Base-by-base conservation (phyloP, 2,888 invertebrate genomes). In the Athalia cordata region DNA sequence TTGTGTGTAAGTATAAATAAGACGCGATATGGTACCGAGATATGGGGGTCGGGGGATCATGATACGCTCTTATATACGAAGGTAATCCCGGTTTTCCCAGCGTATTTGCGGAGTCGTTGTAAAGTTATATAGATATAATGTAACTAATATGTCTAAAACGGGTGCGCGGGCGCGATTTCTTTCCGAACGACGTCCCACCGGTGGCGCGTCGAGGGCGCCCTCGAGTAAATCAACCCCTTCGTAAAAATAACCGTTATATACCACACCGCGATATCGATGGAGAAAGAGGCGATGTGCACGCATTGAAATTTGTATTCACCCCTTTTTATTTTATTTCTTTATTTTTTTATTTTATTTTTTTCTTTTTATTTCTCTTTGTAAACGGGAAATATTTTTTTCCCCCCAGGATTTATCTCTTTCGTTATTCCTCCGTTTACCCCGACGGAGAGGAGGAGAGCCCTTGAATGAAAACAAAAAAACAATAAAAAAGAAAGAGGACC, bases 1-100 rank as follows among this genome's bases (percentile, higher is more conserved):
- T 65, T 3, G 29, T 29, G 62, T 13, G 15, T 62, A 50, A 72
- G 59, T 59, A 72, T 72, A 72, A 72, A 72, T 72, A 72, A 72
- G 72, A 72, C 47, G 72, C 29, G 29, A 29, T 29, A 57, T 72
- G 52, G 72, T 72, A 72, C 72, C 72, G 59, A 72, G 72, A 72
- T 72, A 72, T 59, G 72, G 47, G 72, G 57, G 47, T 13, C 59
- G 57, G 47, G 59, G 72, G 72, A 72, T 47, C 72, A 57, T 72
- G 72, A 72, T 72, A 72, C 45, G 72, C 72, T 72, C 72, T 72
- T 72, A 29, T 29, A 29, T 29, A 72, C 72, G 13, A 57, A 72
- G 72, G 72, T 72, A 72, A 59, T 72, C 72, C 72, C 29, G 13
- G 43, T 52, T 47, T 47, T 59, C 45, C 43, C 43, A 11, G n/a